Percentiles rank a stretch among this genome's conserved stretches.
These are phyloP conservation scores for Oryctes rhinoceros DNA, from an alignment of 1,140 invertebrate species.

Conservation along the genomic window DNA sequence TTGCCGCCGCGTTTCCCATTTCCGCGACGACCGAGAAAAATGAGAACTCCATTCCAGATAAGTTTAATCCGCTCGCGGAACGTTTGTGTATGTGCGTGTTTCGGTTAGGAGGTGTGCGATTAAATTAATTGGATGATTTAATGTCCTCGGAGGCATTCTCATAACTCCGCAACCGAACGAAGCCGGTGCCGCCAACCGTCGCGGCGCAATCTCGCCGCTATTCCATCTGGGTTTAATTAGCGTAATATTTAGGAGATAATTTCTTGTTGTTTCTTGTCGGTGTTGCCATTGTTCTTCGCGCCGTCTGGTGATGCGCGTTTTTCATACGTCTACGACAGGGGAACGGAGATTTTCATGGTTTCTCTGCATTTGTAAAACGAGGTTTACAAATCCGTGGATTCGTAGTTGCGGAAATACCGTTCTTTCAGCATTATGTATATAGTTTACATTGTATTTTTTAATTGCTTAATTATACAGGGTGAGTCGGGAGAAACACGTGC, in stretches of 20 bases:
- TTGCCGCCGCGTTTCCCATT: no score
- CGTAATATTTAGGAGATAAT: constrained; percentile 19
- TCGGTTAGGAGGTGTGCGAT: neutral
- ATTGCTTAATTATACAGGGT: no score
- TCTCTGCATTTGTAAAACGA: neutral
- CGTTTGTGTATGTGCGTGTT: neutral
- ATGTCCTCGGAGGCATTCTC: constrained; percentile 12
- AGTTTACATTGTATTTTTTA: no score
- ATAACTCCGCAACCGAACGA: neutral
- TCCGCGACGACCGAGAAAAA: neutral
- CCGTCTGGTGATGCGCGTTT: neutral
- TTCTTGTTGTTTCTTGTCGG: neutral
- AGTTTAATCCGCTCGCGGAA: constrained; percentile 1
- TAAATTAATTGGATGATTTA: constrained; percentile 23
- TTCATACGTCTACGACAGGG: neutral
- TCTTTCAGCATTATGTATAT: no score
- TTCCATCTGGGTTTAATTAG: constrained; percentile 21
- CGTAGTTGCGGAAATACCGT: no score
- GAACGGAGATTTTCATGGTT: no score
- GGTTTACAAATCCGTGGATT: no score
- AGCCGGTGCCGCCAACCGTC: neutral
- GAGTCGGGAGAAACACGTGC: no score
- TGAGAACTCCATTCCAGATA: constrained; percentile 1
- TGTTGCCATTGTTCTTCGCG: neutral
- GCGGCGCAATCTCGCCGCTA: neutral